A percentile compares a stretch with the other conserved stretches of the same genome.
Conservation (phyloP, 2,888 invertebrate genomes). For the Tipula helvola region DNA sequence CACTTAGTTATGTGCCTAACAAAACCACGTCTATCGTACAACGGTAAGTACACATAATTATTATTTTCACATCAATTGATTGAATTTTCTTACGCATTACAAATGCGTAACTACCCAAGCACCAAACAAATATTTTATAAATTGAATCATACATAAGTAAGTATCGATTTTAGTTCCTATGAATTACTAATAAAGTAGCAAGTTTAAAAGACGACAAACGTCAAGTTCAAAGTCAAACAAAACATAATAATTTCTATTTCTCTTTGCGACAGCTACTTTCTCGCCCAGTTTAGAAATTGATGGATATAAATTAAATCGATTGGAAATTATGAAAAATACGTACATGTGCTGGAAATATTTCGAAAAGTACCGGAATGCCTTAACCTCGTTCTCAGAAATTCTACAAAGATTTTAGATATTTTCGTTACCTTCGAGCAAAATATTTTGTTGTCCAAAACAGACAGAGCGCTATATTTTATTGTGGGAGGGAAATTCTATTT, state of each 20-base stretch:
- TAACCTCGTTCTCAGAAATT: background rate
- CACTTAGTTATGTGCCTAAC: constrained; percentile 99
- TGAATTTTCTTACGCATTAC: background rate
- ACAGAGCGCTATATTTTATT: background rate
- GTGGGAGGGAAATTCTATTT: background rate
- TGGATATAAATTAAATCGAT: background rate
- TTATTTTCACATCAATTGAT: background rate
- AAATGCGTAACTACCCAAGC: background rate
- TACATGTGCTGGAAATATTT: background rate
- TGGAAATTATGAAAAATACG: background rate
- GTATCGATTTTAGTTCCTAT: too few species aligned
- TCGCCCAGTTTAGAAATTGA: background rate
- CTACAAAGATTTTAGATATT: background rate
- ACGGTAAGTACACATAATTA: constrained; percentile 51
- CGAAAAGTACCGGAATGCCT: too few species aligned
- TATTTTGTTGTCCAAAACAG: background rate
- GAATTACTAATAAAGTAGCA: background rate
- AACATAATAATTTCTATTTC: background rate
- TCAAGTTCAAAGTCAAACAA: constrained; percentile 5
- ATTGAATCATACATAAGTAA: too few species aligned
- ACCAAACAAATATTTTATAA: too few species aligned
- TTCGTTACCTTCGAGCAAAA: background rate
- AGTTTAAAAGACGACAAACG: background rate
- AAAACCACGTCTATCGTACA: constrained; percentile 96
- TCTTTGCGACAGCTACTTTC: background rate